Conservation (phyloP, 2,888 invertebrate genomes). For the Panzeria rudis region DNA sequence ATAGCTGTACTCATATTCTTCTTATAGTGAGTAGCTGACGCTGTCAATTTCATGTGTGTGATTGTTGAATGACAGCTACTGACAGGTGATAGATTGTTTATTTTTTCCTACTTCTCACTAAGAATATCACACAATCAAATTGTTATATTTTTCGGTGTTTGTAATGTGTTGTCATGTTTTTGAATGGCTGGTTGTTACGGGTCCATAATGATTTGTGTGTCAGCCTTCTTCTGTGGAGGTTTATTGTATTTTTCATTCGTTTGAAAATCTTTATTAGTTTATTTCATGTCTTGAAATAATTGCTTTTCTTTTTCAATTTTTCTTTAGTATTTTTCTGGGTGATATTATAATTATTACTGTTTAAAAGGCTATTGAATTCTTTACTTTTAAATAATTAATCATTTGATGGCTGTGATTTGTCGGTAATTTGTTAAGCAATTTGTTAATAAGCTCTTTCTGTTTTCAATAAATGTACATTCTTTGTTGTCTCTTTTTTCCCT, state of each 20-base stretch:
- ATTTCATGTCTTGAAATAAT: constrained; percentile 67
- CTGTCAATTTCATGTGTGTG: constrained; percentile 81
- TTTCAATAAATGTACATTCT: constrained; percentile 7
- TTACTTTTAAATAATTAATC: constrained; percentile 64
- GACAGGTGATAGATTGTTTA: constrained; percentile 83
- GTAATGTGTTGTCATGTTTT: constrained; percentile 51
- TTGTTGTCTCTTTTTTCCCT: not conserved
- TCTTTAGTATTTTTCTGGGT: constrained; percentile 19
- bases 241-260: constrained; percentile 13
- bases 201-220: constrained; percentile 32
- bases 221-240: constrained; percentile 14
- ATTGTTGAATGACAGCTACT: constrained; percentile 83
- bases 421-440: constrained; percentile 72
- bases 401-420: constrained; percentile 68
- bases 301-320: constrained; percentile 49
- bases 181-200: constrained; percentile 36
- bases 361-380: constrained; percentile 39
- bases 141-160: constrained; percentile 14
- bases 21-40: constrained; percentile 58
- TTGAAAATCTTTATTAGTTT: constrained; percentile 52
- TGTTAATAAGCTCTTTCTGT: constrained; percentile 31
- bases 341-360: constrained; percentile 58
- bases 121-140: constrained; percentile 28
- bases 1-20: not conserved
- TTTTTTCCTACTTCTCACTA: constrained; percentile 9